These are phyloP conservation scores for Dreissena rostriformis DNA, from an alignment of 1,140 invertebrate species.

Conservation along the genomic window DNA sequence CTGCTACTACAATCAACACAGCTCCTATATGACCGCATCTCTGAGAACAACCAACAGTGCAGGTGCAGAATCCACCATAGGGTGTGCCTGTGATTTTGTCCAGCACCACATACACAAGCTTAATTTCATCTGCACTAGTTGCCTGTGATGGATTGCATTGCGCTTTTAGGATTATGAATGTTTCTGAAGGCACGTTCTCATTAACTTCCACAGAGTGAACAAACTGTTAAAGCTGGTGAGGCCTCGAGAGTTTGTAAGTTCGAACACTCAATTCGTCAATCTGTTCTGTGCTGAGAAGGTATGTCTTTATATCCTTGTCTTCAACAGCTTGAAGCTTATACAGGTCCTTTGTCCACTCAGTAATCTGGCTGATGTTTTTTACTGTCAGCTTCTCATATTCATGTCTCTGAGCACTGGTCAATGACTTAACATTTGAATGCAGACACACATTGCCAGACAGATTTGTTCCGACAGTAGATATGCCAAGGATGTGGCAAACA, in stretches of 20 bases:
- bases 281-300: neutral
- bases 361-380: constrained; percentile 13
- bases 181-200: constrained; percentile 7
- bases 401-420: neutral
- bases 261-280: neutral
- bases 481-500: constrained; percentile 26
- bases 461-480: constrained; percentile 24
- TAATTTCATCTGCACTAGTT: constrained; percentile 19
- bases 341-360: constrained; percentile 20
- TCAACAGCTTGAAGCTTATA: constrained; percentile 6
- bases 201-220: neutral
- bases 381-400: constrained; percentile 1
- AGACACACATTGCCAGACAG: neutral
- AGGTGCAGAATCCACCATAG: constrained; percentile 33
- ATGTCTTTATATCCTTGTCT: constrained; percentile 24
- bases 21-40: constrained; percentile 24
- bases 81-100: constrained; percentile 21
- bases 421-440: neutral
- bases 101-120: constrained; percentile 11
- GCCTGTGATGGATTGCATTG: constrained; percentile 28
- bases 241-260: constrained; percentile 33
- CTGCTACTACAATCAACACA: neutral
- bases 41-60: constrained; percentile 20
- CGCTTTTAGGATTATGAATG: neutral
- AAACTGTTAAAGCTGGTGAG: constrained; percentile 16